Base-by-base conservation (phyloP, 2,113 vertebrate species). In the Zosterops pallidus region DNA sequence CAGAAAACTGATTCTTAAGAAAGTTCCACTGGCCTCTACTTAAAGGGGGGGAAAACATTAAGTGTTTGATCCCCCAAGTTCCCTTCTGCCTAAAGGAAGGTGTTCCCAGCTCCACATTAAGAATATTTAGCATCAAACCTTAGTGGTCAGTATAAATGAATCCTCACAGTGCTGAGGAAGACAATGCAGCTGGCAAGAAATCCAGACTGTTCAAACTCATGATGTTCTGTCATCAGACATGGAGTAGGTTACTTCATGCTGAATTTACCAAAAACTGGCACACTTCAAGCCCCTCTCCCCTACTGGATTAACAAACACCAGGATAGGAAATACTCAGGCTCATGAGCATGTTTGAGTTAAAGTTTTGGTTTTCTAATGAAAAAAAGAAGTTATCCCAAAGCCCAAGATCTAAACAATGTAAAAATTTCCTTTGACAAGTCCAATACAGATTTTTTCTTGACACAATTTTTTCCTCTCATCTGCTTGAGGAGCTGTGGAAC, bases 1-100 rank as follows among this genome's bases (percentile, higher is more conserved):
- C 25, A 85, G 39, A 80, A 83, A 46, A 90, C 15, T 72, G 18
- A 83, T 46, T 62, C 49, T 65, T 69, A 41, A 55, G 8, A 20
- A 74, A 70, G 25, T 92, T 53, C 59, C 85, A 64, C 31, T 53
- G 55, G 50, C 39, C 29, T 50, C 65, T 68, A 37, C 37, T 52
- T 71, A 44, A 11, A 15, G 19, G 12, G 8, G 7, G 4, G 2
- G 3, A 1, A 5, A 31, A 65, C 13, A 14, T 7, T 9, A 19
- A 39, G 11, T 9, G 23, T 50, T 57, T 65, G 50, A 92, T 49
- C 25, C 16, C 25, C 8, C 8, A 39, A 39, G 44, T 60, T 82
- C 44, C 24, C 23, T 49, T 82, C 53, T 56, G 35, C 42, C 44
- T 68, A 68, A 81, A 88, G 41, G 35, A 86, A 79, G 46, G 18